Base-by-base conservation (phyloP, 2,888 invertebrate species). In the Lochmaea capreae region DNA sequence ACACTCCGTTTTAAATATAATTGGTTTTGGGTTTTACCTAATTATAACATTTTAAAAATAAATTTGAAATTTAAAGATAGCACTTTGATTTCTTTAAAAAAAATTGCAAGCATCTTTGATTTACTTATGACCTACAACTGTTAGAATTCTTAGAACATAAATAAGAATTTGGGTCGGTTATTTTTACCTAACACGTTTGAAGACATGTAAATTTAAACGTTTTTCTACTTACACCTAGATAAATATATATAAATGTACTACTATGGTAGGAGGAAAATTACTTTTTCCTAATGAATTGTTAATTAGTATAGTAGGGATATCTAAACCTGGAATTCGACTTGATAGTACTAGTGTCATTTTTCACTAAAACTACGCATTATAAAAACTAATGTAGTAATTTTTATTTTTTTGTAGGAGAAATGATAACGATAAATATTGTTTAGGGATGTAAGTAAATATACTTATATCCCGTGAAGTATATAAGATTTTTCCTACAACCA, bases 141-240 rank as follows among this genome's bases (percentile, higher is more conserved):
- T 22, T 11, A 16, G 22, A 61, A 33, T 39, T 14, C 39, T 61
- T 61, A 61, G 33, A 10, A 39, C 33, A 61, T 14, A 39, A 39
- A 61, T 18, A 61, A 39, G 16, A 39, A 61, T 61, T 61, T 61
- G 14, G 61, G 61, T 61, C 39, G 61, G 33, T 61, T 61, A 61
- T 61, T 61, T 61, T 61, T 61, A 61, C n/a, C 16, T 2, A 58
- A 3, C 8, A 57, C 18, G 10, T 16, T 57, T 57, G 57, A 18
- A 59, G 59, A 59, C 11, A 26, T 59, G 33, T 57, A 57, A 18
- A 57, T 57, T 46, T 14, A 46, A 46, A 46, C 14, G 4, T 18
- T 54, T 54, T 54, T 18, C 18, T 54, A 54, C 10, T 16, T 54
- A 54, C 16, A 6, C 49, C n/a, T 49, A 49, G 49, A 49, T 14